Base-by-base conservation (phyloP, 2,888 invertebrate genomes). In the Oxycera nigricornis region DNA sequence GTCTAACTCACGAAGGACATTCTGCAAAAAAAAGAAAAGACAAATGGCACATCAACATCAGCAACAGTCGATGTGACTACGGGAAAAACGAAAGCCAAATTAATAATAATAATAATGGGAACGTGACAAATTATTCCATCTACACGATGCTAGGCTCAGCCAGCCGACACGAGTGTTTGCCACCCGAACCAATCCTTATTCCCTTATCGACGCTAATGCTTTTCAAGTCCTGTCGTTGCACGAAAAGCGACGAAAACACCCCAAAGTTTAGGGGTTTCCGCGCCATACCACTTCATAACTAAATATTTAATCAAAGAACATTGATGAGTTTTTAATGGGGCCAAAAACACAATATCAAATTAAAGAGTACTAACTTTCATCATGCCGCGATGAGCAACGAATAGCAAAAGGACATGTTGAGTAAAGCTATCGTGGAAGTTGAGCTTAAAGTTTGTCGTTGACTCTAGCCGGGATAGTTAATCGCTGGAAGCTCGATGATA, bases 1-100 rank as follows among this genome's bases (percentile, higher is more conserved):
- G 84, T 94, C 94, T 86, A 94, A 85, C 86, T 94, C 94, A 24
- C 92, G 90, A 77, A 94, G 88, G 78, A 94, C 93, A 82, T 91
- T 93, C 94, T 94, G 87, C 20, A 86, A 86, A 77, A 75, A 77
- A 77, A 75, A 79, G 65, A 46, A 75, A n/a, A n/a, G n/a, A n/a
- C n/a, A n/a, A n/a, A n/a, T n/a, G n/a, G n/a, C n/a, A n/a, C 30
- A 61, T 22, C 20, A 30, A 39, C 22, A 65, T n/a, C 2, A 55
- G 55, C 55, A 31, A 62, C 62, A 62, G 39, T 26, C 62, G 39
- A 35, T 62, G n/a, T n/a, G n/a, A n/a, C n/a, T n/a, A n/a, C n/a
- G n/a, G n/a, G n/a, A 62, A 62, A 22, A 62, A 62, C 22, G 28
- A 62, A 39, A 39, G 39, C 62, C 22, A 35, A 62, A 62, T 39